A percentile compares a stretch with the other conserved stretches of the same genome.
phyloP scores from a whole-genome alignment of 2,797 vertebrate species.

The Lophotriccus pileatus region DNA sequence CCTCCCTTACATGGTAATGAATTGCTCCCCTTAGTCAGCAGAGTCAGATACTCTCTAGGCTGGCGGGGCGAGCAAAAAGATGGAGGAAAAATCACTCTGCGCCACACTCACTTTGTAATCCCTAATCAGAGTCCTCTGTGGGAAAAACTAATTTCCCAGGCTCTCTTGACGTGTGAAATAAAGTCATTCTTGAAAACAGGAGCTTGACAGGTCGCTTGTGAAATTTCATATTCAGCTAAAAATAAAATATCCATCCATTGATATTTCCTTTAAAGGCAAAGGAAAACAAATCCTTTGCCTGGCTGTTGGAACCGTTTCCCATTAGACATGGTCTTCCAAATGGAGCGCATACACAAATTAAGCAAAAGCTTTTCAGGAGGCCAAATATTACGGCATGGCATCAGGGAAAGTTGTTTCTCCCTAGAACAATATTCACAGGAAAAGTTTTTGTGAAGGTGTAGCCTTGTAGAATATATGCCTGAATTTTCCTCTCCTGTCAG shows the following conservation, averaged over 20 bases:
- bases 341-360: not conserved
- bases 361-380: not conserved
- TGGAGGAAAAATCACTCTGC: constrained; percentile 41
- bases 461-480: not conserved
- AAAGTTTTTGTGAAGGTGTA: not conserved
- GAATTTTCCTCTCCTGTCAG: not conserved
- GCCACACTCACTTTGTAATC: constrained; percentile 55
- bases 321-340: constrained; percentile 17
- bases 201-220: constrained; percentile 64
- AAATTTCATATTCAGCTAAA: constrained; percentile 73
- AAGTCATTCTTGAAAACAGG: constrained; percentile 71
- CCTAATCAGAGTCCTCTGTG: constrained; percentile 65
- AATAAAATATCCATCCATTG: constrained; percentile 75
- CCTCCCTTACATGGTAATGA: not conserved
- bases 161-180: constrained; percentile 71
- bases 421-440: not conserved
- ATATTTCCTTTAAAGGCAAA: constrained; percentile 71
- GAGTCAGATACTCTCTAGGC: not conserved
- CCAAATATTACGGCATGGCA: not conserved
- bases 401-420: not conserved
- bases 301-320: not conserved
- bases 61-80: not conserved
- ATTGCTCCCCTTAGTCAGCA: constrained; percentile 44
- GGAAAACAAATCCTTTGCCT: constrained; percentile 51
- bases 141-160: constrained; percentile 75